Conservation (phyloP, 1,140 invertebrate species). For the Neuroterus valhalla region DNA sequence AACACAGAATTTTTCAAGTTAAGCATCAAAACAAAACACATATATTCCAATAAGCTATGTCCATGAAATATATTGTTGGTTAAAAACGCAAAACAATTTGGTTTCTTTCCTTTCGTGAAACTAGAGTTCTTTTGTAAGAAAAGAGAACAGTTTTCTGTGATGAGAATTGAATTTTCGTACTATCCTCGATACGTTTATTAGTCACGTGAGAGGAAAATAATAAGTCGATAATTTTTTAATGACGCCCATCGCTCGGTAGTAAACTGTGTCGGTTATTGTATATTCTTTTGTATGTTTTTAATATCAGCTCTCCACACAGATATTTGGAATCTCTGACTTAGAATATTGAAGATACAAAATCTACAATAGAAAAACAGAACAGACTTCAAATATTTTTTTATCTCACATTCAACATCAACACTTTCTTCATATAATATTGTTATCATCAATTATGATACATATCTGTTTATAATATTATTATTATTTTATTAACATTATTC, state of each 20-base stretch:
- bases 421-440: slow-evolving; percentile 53
- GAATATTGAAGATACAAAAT: slow-evolving; percentile 75
- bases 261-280: slow-evolving; percentile 8
- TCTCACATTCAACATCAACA: slow-evolving; percentile 69
- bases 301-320: slow-evolving; percentile 45
- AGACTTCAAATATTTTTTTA: slow-evolving; percentile 65
- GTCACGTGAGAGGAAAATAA: slow-evolving; percentile 54
- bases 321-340: slow-evolving; percentile 71
- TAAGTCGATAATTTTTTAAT: slow-evolving; percentile 37
- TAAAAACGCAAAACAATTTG: slow-evolving; percentile 4
- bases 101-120: slow-evolving; percentile 11
- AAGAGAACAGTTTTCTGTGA: neutral
- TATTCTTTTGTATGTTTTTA: slow-evolving; percentile 34
- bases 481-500: slow-evolving; percentile 17
- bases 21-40: neutral
- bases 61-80: neutral
- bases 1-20: slow-evolving; percentile 1
- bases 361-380: slow-evolving; percentile 75
- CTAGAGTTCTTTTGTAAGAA: slow-evolving; percentile 34
- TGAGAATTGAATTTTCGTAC: slow-evolving; percentile 9
- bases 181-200: slow-evolving; percentile 61
- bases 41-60: neutral
- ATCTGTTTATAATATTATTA: slow-evolving; percentile 17
- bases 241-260: slow-evolving; percentile 25
- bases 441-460: slow-evolving; percentile 46